These are phyloP conservation scores for Plebejus anna DNA, from an alignment of 2,888 invertebrate genomes.

Conservation along the genomic window DNA sequence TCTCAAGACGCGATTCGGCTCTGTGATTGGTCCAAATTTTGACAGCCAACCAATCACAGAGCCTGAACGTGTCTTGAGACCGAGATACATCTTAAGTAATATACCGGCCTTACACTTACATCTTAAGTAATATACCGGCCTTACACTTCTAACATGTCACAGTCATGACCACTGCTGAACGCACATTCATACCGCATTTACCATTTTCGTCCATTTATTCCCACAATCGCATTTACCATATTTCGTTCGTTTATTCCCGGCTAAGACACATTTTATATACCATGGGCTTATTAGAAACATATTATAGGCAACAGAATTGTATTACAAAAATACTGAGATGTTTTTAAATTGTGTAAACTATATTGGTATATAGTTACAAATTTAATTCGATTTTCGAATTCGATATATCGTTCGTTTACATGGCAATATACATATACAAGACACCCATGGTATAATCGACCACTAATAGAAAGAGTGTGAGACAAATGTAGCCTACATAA, in stretches of 20 bases:
- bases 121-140: no score
- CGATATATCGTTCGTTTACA: constrained; percentile 17
- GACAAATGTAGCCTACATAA: background rate
- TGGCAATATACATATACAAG: background rate
- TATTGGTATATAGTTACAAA: constrained; percentile 46
- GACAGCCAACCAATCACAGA: no score
- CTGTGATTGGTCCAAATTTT: no score
- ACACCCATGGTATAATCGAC: background rate
- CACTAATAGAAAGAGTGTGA: background rate
- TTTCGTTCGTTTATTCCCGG: background rate
- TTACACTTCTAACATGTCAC: background rate
- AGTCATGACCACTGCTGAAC: background rate
- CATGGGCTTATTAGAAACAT: background rate
- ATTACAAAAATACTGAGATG: background rate
- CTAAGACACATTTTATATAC: constrained; percentile 13
- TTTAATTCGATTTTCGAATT: constrained; percentile 32
- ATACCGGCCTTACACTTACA: no score
- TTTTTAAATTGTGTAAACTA: constrained; percentile 42
- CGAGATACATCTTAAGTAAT: no score
- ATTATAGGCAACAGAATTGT: background rate
- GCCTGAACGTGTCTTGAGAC: no score
- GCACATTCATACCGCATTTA: background rate
- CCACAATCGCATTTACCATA: background rate
- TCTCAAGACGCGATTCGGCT: no score
- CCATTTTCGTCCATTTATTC: background rate